phyloP scores from a whole-genome alignment of 2,797 vertebrate genomes.

The Brachyrhaphis roseni region DNA sequence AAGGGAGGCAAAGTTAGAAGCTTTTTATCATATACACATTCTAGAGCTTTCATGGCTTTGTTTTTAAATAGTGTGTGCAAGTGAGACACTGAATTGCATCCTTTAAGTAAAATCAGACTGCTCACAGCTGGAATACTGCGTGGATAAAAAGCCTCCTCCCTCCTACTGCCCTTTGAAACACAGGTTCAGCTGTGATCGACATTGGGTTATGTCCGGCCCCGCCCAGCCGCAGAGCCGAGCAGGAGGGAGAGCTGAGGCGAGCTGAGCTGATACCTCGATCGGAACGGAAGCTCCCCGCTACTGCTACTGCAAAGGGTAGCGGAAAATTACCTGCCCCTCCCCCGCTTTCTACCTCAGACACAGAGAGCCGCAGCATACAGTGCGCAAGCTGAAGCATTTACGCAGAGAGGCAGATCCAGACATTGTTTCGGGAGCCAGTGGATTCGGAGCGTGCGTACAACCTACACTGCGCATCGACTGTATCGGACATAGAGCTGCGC shows the following conservation, averaged over 20 bases:
- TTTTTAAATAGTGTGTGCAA: conserved; percentile 1
- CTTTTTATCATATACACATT: conserved; percentile 28
- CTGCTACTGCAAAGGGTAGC: conserved; percentile 67
- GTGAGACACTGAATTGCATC: not conserved
- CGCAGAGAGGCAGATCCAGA: conserved; percentile 54
- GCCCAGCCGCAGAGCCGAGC: conserved; percentile 67
- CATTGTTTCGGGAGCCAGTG: conserved; percentile 49
- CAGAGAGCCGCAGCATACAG: conserved; percentile 60
- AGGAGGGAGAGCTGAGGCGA: conserved; percentile 48
- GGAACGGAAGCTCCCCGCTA: conserved; percentile 69
- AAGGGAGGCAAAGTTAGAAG: conserved; percentile 18
- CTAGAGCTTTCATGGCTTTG: not conserved
- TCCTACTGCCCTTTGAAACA: conserved; percentile 28
- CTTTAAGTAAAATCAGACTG: not conserved
- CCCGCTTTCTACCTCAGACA: conserved; percentile 46
- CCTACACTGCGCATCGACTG: not conserved
- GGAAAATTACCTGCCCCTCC: conserved; percentile 84
- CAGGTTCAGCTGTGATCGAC: conserved; percentile 64
- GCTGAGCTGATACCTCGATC: conserved; percentile 52
- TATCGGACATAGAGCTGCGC: not conserved
- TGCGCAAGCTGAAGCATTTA: conserved; percentile 56
- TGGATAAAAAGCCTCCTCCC: conserved; percentile 40
- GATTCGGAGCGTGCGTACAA: conserved; percentile 16
- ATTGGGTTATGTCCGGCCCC: conserved; percentile 61
- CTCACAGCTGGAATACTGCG: conserved; percentile 21